phyloP scores from a whole-genome alignment of 1,140 invertebrate genomes.

The Anthonomus grandis region DNA sequence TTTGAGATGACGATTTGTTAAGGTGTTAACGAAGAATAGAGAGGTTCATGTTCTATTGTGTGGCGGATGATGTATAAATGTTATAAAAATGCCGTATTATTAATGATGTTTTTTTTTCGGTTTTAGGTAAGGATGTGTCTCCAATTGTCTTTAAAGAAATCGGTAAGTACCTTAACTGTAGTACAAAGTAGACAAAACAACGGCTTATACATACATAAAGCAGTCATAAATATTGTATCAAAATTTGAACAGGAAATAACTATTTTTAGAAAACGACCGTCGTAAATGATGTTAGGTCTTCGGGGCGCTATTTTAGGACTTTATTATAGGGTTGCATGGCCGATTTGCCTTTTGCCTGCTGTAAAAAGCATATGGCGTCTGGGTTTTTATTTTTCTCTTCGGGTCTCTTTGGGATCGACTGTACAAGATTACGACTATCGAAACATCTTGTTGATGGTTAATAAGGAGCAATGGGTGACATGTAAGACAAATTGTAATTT shows the following conservation, averaged over 20 bases:
- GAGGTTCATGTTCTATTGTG: too few relatives aligned
- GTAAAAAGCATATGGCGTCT: neutral
- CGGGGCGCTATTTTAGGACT: neutral
- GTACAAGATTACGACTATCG: neutral
- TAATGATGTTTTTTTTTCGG: slow-evolving; percentile 6
- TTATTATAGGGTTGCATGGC: neutral
- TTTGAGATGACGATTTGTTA: too few relatives aligned
- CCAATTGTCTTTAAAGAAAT: slow-evolving; percentile 24
- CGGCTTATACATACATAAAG: too few relatives aligned
- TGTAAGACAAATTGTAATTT: too few relatives aligned
- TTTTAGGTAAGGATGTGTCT: slow-evolving; percentile 23
- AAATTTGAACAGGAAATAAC: too few relatives aligned
- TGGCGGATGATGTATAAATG: neutral
- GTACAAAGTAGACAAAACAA: too few relatives aligned
- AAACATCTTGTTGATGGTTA: too few relatives aligned
- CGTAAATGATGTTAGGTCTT: neutral
- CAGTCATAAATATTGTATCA: too few relatives aligned
- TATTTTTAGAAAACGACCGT: slow-evolving; percentile 4
- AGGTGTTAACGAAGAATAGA: too few relatives aligned
- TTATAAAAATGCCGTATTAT: neutral
- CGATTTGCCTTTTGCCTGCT: neutral
- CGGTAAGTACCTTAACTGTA: slow-evolving; percentile 11
- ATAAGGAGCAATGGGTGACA: too few relatives aligned
- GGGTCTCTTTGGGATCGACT: neutral
- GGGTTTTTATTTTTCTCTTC: neutral